phyloP scores from a whole-genome alignment of 1,140 invertebrate species.

The Bombus turneri region DNA sequence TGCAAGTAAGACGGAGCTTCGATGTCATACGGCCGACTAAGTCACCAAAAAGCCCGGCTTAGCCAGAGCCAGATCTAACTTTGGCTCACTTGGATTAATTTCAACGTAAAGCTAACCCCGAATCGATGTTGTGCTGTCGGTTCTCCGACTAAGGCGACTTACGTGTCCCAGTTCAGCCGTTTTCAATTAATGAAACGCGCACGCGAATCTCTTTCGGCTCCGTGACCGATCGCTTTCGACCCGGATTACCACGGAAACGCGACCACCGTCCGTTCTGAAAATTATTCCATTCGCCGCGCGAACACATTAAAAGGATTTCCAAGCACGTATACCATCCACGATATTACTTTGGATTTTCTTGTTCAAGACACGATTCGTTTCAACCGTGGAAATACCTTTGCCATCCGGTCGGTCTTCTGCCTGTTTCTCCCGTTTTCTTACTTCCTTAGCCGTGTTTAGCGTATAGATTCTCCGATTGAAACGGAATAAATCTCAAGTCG shows the following conservation, averaged over 20 bases:
- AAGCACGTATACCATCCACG: neutral
- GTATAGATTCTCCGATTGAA: neutral
- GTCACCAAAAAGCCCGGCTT: conserved; percentile 71
- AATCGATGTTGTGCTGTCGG: conserved; percentile 56
- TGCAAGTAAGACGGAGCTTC: conserved; percentile 56
- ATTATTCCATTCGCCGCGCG: conserved; percentile 26
- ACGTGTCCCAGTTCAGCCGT: conserved; percentile 44
- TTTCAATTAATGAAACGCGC: conserved; percentile 72
- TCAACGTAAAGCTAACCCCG: conserved; percentile 64
- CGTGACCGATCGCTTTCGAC: conserved; percentile 48
- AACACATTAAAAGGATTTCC: conserved; percentile 16
- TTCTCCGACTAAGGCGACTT: conserved; percentile 59
- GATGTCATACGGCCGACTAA: conserved; percentile 64
- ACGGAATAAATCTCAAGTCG: neutral
- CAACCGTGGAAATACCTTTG: neutral
- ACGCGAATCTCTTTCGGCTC: conserved; percentile 43
- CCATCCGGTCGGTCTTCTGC: neutral
- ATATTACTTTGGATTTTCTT: neutral
- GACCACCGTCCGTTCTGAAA: neutral
- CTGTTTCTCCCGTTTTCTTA: neutral
- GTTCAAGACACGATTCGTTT: neutral
- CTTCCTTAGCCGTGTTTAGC: neutral
- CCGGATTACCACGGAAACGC: conserved; percentile 21
- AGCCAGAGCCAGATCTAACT: conserved; percentile 64
- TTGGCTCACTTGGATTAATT: conserved; percentile 72